A percentile compares a stretch with the other conserved stretches of the same genome.
Conservation (phyloP, 2,888 invertebrate species). For the Stenoptilia bipunctidactyla region DNA sequence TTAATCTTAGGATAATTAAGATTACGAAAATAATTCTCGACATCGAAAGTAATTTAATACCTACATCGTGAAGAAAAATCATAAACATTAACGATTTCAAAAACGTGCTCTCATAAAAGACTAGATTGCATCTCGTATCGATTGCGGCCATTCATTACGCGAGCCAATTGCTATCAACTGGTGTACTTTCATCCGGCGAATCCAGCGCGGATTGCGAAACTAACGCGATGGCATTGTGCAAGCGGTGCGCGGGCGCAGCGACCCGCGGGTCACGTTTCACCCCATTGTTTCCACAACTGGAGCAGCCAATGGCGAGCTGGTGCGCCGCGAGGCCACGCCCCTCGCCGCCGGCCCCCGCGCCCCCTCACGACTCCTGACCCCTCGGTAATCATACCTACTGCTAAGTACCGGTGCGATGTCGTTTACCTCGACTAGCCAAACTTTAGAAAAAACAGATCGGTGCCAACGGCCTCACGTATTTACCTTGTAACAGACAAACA, state of each 20-base stretch:
- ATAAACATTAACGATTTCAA: neutral
- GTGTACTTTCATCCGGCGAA: neutral
- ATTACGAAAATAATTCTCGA: too few relatives aligned
- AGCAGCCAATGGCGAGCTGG: neutral
- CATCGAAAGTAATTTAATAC: too few relatives aligned
- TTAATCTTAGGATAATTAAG: too few relatives aligned
- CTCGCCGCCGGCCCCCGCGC: constrained; percentile 2
- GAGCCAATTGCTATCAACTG: neutral
- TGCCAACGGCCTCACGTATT: neutral
- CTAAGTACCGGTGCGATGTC: neutral
- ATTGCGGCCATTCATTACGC: neutral
- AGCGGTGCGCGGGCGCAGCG: neutral
- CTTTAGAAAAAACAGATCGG: neutral
- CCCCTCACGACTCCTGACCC: neutral
- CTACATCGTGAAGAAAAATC: too few relatives aligned
- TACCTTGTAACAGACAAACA: neutral
- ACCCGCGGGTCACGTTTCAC: constrained; percentile 6
- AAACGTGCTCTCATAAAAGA: neutral
- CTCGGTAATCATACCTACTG: neutral
- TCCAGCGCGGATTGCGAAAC: too few relatives aligned
- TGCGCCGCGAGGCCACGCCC: neutral
- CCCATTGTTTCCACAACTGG: constrained; percentile 5
- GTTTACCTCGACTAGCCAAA: neutral
- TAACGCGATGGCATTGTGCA: neutral
- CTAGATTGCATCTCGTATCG: neutral